Percentiles rank a stretch among this genome's conserved stretches.
These are phyloP conservation scores for Yponomeuta cagnagella DNA, from an alignment of 2,888 invertebrate species.

Conservation along the genomic window DNA sequence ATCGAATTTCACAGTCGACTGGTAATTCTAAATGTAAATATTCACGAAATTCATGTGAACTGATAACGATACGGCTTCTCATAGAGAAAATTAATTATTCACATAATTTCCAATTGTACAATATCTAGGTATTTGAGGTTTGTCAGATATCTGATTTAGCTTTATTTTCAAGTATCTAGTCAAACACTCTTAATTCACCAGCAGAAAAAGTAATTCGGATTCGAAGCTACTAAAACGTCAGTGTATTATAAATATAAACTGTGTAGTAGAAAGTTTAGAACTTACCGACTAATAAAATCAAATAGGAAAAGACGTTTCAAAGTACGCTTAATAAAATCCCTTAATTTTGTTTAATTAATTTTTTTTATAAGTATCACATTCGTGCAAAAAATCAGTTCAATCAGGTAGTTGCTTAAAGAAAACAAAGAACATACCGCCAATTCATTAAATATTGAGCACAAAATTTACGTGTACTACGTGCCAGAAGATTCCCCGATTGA, in stretches of 20 bases:
- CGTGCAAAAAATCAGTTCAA: neutral
- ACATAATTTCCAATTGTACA: no score
- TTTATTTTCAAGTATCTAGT: no score
- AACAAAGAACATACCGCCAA: neutral
- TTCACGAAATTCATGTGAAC: neutral
- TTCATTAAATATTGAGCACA: neutral
- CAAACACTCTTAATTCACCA: neutral
- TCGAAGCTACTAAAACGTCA: neutral
- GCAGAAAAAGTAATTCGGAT: neutral
- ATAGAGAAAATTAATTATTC: no score
- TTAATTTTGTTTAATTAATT: no score
- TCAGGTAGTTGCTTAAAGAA: neutral
- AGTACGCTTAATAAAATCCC: neutral
- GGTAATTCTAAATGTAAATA: neutral
- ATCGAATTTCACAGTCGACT: neutral
- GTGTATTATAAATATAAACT: neutral
- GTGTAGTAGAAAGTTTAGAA: neutral
- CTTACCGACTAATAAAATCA: neutral
- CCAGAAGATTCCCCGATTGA: no score
- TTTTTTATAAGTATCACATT: neutral
- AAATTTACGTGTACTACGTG: neutral
- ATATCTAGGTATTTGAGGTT: no score
- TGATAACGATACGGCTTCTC: neutral
- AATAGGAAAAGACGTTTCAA: neutral
- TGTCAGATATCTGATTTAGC: no score